Base-by-base conservation (phyloP, 2,113 vertebrate genomes). In the Spermophilus dauricus region DNA sequence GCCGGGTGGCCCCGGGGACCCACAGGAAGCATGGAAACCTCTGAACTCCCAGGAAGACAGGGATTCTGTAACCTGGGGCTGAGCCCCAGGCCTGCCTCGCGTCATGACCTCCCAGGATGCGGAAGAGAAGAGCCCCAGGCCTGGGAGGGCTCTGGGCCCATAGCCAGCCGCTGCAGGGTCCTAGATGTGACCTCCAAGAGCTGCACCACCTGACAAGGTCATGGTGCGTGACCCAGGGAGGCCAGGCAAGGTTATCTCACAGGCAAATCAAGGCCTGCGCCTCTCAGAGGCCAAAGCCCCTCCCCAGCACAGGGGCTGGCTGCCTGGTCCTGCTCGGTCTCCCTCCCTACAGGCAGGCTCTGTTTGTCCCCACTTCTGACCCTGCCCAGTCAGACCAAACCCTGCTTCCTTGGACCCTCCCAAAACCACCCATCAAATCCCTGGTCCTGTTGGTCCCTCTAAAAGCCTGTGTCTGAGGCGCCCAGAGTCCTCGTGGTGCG, bases 91-190 rank as follows among this genome's bases (percentile, higher is more conserved):
- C 77, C 67, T 53, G 22, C 20, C 18, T 6, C 53, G 37, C 45
- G 37, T 51, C 1, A 1, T 4, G 42, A 51, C 4, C 18, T 1
- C 18, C 18, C 7, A 0, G 1, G 20, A 45, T 37, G 22, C 2
- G 30, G 45, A 12, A 56, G 69, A 42, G 42, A 12, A 75, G 6
- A 67, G 28, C 8, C 37, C 56, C 28, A 14, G 8, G 26, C 32
- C 91, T 24, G 34, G 56, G 34, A 39, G 9, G 22, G 42, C 58
- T 53, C 8, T 22, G 32, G 91, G 0, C 37, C 8, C 14, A 1
- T 3, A n/a, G 37, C 76, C 51, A 65, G 58, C 11, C 16, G 2
- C 7, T 5, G 8, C 8, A 34, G 0, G 63, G 24, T 63, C 22
- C 42, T 56, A n/a, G 89, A 26, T 10, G 2, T 5, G 1, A 48